Evolutionary conservation across 2,888 invertebrate species (phyloP).

Genomic region (Mythimna pallens): DNA sequence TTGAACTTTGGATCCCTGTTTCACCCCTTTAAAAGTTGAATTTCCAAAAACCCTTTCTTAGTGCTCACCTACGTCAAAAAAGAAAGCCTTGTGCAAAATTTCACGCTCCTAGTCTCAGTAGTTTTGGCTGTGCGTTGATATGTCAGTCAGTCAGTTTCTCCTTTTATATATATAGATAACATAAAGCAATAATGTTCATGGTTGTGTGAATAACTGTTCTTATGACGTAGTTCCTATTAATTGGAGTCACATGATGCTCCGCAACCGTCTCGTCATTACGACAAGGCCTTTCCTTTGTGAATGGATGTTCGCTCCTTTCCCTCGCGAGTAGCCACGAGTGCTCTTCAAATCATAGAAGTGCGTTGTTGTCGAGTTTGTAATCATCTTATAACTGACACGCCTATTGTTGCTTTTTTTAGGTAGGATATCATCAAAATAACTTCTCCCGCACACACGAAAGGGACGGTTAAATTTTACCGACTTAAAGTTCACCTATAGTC

Average conservation of each 20-base stretch:
- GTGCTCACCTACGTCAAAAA: no score
- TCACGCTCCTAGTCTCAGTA: no score
- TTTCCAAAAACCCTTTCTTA: no score
- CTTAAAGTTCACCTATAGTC: no score
- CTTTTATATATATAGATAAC: background rate
- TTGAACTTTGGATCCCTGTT: no score
- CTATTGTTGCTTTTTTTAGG: background rate
- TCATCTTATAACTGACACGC: slow-evolving; percentile 32
- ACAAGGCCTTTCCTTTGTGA: slow-evolving; percentile 63
- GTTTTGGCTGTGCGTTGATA: no score
- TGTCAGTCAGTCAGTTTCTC: no score
- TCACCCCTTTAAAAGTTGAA: no score
- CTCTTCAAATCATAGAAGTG: slow-evolving; percentile 24
- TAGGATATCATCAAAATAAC: no score
- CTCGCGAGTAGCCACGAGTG: slow-evolving; percentile 36
- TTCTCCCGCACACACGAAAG: no score
- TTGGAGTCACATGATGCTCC: slow-evolving; percentile 51
- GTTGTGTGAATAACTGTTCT: slow-evolving; percentile 36
- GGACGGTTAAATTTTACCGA: no score
- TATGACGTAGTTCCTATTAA: slow-evolving; percentile 47
- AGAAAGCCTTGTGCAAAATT: no score
- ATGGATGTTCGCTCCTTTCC: slow-evolving; percentile 56
- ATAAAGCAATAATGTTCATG: slow-evolving; percentile 34
- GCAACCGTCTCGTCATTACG: slow-evolving; percentile 34
- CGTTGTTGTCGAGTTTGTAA: slow-evolving; percentile 25